Percentiles rank a stretch among this genome's conserved stretches.
phyloP scores from a whole-genome alignment of 2,888 invertebrate genomes.

The Aproaerema taeniolella region DNA sequence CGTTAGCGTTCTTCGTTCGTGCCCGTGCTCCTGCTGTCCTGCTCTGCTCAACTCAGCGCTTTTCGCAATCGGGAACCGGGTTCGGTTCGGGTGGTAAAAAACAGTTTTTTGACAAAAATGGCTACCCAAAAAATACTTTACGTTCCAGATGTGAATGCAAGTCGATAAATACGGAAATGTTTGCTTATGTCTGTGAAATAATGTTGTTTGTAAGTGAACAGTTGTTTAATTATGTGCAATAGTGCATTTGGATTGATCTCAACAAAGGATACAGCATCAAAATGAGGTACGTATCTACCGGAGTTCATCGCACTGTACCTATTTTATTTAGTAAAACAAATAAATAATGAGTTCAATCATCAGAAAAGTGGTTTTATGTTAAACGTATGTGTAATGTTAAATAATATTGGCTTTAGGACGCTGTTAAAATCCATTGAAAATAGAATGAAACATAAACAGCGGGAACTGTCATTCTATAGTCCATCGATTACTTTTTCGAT shows the following conservation, averaged over 20 bases:
- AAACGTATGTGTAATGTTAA: slow-evolving; percentile 46
- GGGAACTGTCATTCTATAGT: slow-evolving; percentile 38
- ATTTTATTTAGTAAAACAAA: slow-evolving; percentile 71
- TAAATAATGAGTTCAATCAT: slow-evolving; percentile 57
- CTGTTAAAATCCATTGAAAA: slow-evolving; percentile 38
- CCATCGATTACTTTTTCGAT: slow-evolving; percentile 62
- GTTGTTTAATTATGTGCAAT: slow-evolving; percentile 70
- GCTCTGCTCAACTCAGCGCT: slow-evolving; percentile 48
- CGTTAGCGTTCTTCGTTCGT: slow-evolving; percentile 40
- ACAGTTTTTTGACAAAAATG: slow-evolving; percentile 70
- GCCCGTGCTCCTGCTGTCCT: slow-evolving; percentile 47
- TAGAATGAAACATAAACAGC: slow-evolving; percentile 59
- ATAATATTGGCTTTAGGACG: slow-evolving; percentile 39
- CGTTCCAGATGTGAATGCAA: slow-evolving; percentile 48
- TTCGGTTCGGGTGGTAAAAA: slow-evolving; percentile 53
- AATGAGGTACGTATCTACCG: slow-evolving; percentile 62
- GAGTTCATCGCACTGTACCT: slow-evolving; percentile 60
- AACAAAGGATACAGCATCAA: slow-evolving; percentile 67
- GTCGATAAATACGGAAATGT: slow-evolving; percentile 61
- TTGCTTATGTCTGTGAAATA: slow-evolving; percentile 58
- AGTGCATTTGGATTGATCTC: slow-evolving; percentile 69
- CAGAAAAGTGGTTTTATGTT: slow-evolving; percentile 57
- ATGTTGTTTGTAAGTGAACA: slow-evolving; percentile 72
- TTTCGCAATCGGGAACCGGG: slow-evolving; percentile 60
- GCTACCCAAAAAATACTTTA: slow-evolving; percentile 61